Base-by-base conservation (phyloP, 2,113 vertebrate species). In the Amphiprion percula region DNA sequence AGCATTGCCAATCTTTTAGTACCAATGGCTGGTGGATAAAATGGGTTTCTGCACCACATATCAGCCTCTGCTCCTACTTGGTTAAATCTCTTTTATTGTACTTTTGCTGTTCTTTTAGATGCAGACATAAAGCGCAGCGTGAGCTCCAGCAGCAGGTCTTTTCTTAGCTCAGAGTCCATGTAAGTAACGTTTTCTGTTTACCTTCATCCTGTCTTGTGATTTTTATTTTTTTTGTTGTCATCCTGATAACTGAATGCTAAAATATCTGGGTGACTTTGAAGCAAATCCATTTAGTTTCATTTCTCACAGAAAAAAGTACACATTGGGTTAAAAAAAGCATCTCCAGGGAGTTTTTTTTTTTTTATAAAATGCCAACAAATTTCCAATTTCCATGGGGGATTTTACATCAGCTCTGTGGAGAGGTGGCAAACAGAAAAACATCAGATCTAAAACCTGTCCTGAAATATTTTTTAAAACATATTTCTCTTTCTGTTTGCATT, bases 51-150 rank as follows among this genome's bases (percentile, higher is more conserved):
- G 12, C 7, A 1, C 26, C 11, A 0, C 54, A 0, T 46, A 4
- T 9, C 8, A 9, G 0, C 23, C 7, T n/a, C 11, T 65, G 19
- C n/a, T 71, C 2, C 26, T 52, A 2, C 4, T 10, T 0, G 2
- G 16, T 49, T 7, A 39, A 50, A 44, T 47, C 5, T 74, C 17
- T 28, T 9, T 60, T 59, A 41, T 74, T 71, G 41, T 24, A 23
- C 8, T 30, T 1, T 50, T 28, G n/a, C 9, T 33, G 12, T 80
- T 77, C 26, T 77, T 72, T 66, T 92, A 99, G 98, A 98, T 94
- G 96, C 96, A 66, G 97, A 98, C 82, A 96, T 97, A 90, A 96
- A 94, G 89, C 95, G 94, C 84, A 95, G 86, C 23, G 82, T 91
- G 1, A 90, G 91, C 16, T 95, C 93, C 67, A 95, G 91, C 74